Conservation (phyloP, 2,797 vertebrate genomes). For the Lithobates sylvaticus region DNA sequence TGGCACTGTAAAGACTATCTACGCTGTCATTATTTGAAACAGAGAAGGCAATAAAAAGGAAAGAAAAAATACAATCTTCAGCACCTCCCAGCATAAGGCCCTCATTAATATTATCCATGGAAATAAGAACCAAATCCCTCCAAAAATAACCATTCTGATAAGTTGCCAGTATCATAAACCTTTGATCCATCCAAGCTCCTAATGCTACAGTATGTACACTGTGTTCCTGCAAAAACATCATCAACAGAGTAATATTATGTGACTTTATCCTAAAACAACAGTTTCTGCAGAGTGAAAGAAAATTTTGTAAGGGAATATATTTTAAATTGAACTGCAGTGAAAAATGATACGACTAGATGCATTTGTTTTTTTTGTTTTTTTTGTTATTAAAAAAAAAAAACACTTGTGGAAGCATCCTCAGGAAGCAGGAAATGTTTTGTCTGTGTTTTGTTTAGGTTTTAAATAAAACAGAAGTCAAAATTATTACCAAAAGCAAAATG, state of each 20-base stretch:
- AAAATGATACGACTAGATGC: not conserved
- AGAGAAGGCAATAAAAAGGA: conserved; percentile 52
- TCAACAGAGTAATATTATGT: conserved; percentile 32
- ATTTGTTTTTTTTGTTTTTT: conserved; percentile 11
- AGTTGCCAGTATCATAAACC: conserved; percentile 53
- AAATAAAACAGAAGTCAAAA: not conserved
- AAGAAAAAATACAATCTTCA: conserved; percentile 44
- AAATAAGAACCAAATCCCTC: conserved; percentile 49
- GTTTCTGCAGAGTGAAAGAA: conserved; percentile 24
- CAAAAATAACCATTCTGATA: conserved; percentile 55
- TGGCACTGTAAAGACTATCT: conserved; percentile 35
- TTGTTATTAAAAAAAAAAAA: conserved; percentile 4
- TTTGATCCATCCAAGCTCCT: conserved; percentile 51
- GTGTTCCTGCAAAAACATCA: conserved; percentile 50
- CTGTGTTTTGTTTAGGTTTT: not conserved
- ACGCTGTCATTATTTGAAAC: conserved; percentile 49
- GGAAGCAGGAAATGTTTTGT: not conserved
- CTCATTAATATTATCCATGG: conserved; percentile 49
- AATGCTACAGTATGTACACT: conserved; percentile 34
- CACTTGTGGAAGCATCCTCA: not conserved
- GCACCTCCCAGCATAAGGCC: conserved; percentile 38
- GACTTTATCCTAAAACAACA: conserved; percentile 44
- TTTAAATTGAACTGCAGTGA: not conserved
- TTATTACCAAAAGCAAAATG: not conserved
- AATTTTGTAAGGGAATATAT: not conserved